Conservation (phyloP, 1,140 invertebrate species). For the Drosophila baimaii region DNA sequence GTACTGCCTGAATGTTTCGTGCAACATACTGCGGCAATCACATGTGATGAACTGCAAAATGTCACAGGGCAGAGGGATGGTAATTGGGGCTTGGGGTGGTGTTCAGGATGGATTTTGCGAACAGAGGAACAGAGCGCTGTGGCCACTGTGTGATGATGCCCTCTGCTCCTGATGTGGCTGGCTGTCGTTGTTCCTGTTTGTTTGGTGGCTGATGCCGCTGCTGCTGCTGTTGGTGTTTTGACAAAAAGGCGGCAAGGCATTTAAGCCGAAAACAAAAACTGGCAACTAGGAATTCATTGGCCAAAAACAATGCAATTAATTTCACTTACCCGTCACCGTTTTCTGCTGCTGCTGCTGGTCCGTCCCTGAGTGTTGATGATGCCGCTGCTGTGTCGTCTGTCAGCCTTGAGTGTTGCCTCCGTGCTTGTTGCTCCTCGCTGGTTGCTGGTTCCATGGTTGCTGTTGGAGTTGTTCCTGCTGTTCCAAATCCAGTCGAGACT, state of each 20-base stretch:
- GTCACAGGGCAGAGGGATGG: constrained; percentile 24
- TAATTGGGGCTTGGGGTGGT: neutral
- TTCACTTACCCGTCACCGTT: constrained; percentile 82
- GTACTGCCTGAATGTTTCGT: constrained; percentile 58
- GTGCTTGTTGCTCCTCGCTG: constrained; percentile 35
- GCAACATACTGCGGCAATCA: constrained; percentile 76
- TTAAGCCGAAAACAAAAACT: constrained; percentile 81
- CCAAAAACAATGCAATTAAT: constrained; percentile 84
- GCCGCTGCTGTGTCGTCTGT: constrained; percentile 53
- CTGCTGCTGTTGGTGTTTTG: constrained; percentile 26
- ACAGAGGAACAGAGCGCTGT: constrained; percentile 37
- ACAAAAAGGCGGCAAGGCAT: constrained; percentile 78
- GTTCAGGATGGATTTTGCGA: constrained; percentile 10
- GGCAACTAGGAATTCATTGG: constrained; percentile 82
- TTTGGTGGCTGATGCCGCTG: constrained; percentile 24
- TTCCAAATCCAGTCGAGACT: constrained; percentile 64
- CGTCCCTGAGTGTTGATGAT: constrained; percentile 58
- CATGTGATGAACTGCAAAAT: constrained; percentile 76
- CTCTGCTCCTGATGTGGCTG: constrained; percentile 8
- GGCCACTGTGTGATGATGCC: constrained; percentile 44
- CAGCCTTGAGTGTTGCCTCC: constrained; percentile 38
- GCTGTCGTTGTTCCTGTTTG: constrained; percentile 38
- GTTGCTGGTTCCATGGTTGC: constrained; percentile 18
- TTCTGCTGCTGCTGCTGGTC: constrained; percentile 58
- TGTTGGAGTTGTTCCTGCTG: constrained; percentile 34